Evolutionary conservation across 2,113 vertebrate species (phyloP).

Genomic region (Climacteris rufus): DNA sequence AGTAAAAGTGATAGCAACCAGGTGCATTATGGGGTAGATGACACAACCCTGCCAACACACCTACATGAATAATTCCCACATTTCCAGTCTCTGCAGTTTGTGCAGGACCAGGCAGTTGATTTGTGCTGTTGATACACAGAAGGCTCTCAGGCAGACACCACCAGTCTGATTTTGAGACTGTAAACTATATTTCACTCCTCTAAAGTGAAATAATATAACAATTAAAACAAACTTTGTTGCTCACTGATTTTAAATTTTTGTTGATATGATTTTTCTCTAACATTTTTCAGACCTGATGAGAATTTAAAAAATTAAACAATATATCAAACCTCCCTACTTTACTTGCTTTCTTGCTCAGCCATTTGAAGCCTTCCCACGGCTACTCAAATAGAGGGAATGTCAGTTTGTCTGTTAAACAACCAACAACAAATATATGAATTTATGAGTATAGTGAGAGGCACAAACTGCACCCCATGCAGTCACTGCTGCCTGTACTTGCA

Average conservation of each 20-base stretch:
- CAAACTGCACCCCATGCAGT: not conserved
- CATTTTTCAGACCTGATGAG: not conserved
- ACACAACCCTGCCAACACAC: not conserved
- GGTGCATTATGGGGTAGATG: not conserved
- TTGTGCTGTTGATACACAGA: not conserved
- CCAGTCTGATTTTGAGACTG: not conserved
- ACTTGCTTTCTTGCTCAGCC: not conserved
- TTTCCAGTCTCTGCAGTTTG: not conserved
- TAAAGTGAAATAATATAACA: not conserved
- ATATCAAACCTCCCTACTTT: accelerated
- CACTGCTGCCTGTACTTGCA: not conserved
- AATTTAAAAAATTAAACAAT: not conserved
- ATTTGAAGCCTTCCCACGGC: not conserved
- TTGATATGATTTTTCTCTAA: accelerated
- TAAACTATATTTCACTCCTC: not conserved
- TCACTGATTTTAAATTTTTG: not conserved
- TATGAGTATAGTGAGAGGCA: not conserved
- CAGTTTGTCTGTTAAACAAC: not conserved
- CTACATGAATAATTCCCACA: not conserved
- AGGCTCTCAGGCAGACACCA: not conserved
- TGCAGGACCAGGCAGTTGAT: not conserved
- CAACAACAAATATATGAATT: not conserved
- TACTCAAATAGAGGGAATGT: not conserved
- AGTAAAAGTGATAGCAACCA: slow-evolving; percentile 39
- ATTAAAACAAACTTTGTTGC: not conserved